Evolutionary conservation across 1,140 invertebrate genomes (phyloP).

Genomic region (Periplaneta americana): DNA sequence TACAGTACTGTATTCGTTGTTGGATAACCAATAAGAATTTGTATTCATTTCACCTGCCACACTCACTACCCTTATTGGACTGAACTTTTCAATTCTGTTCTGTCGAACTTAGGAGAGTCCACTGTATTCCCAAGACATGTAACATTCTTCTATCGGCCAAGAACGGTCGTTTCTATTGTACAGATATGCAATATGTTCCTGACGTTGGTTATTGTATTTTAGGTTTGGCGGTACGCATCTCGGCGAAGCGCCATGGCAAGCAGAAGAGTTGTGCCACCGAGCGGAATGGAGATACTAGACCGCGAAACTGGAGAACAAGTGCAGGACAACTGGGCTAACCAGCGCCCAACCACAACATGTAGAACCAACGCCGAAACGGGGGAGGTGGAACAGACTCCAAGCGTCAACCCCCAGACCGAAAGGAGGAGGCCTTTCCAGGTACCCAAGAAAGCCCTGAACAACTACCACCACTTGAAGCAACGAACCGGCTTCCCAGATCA

Average conservation of each 20-base stretch:
- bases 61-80: too few relatives aligned
- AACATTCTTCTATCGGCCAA: neutral
- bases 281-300: neutral
- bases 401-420: neutral
- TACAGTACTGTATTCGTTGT: too few relatives aligned
- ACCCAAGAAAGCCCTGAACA: neutral
- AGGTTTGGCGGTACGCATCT: neutral
- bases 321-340: neutral
- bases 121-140: neutral
- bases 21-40: too few relatives aligned
- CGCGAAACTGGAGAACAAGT: conserved; percentile 9
- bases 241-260: neutral
- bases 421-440: conserved; percentile 1
- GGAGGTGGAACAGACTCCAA: neutral
- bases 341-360: neutral
- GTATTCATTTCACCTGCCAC: too few relatives aligned
- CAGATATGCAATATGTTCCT: neutral
- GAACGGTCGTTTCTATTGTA: neutral
- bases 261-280: neutral
- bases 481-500: neutral
- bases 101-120: too few relatives aligned
- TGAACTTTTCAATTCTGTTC: too few relatives aligned
- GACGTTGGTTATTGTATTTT: neutral
- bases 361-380: conserved; percentile 12
- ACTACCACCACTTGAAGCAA: neutral